These are phyloP conservation scores for Cebidichthys violaceus DNA, from an alignment of 2,113 vertebrate genomes.

Conservation along the genomic window DNA sequence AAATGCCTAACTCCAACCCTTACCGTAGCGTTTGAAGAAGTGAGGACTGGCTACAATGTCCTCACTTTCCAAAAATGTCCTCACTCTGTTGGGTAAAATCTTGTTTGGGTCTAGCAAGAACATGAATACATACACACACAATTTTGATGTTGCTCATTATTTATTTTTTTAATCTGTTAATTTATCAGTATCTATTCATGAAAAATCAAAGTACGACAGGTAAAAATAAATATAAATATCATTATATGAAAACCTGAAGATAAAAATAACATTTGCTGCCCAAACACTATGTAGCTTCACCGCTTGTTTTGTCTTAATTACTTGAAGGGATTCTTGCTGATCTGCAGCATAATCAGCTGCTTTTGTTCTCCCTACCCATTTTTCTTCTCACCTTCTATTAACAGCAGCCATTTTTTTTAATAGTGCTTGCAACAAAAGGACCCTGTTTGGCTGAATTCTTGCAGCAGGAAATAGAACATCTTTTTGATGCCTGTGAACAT, in stretches of 20 bases:
- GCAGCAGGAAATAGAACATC: conserved; percentile 2
- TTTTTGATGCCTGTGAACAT: neutral
- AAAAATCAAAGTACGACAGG: conserved; percentile 10
- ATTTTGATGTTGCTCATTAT: neutral
- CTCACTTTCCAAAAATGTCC: too few species aligned
- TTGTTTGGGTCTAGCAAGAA: neutral
- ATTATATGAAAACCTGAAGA: conserved; percentile 2
- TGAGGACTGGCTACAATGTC: neutral
- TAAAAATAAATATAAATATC: conserved; percentile 9
- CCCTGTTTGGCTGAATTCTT: conserved; percentile 6
- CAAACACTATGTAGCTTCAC: conserved; percentile 13
- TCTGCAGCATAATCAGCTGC: conserved; percentile 32
- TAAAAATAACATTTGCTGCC: conserved; percentile 16
- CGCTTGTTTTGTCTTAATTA: conserved; percentile 27
- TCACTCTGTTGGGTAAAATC: neutral
- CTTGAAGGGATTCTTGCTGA: conserved; percentile 22
- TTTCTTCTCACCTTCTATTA: conserved; percentile 11
- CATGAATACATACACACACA: neutral
- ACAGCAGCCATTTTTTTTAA: neutral
- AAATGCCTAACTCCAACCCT: neutral
- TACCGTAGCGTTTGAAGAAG: neutral
- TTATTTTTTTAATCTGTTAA: neutral
- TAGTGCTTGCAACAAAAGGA: neutral
- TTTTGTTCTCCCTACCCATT: neutral
- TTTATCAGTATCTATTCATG: neutral